Conservation (phyloP, 2,113 vertebrate genomes). For the Atlantisia rogersi region DNA sequence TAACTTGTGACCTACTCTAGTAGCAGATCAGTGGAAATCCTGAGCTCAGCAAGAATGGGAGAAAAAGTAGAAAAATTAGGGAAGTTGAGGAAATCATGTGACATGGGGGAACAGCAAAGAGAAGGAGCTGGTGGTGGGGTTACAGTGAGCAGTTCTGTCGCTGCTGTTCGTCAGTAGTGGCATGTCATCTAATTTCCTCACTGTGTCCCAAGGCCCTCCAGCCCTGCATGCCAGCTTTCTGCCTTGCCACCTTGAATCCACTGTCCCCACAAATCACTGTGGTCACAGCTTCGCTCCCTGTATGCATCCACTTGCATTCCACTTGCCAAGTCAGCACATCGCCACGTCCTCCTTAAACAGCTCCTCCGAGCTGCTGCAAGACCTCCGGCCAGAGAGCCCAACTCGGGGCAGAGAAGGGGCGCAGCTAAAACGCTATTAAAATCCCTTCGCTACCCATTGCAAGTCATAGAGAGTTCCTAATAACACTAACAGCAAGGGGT, state of each 20-base stretch:
- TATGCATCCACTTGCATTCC: background rate
- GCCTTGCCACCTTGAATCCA: background rate
- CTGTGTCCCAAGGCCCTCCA: rapidly evolving
- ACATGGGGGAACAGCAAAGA: background rate
- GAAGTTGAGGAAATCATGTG: background rate
- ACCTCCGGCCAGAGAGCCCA: background rate
- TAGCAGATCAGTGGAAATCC: background rate
- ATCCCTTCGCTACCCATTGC: background rate
- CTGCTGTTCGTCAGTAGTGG: rapidly evolving
- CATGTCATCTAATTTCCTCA: background rate
- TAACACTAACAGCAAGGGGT: background rate
- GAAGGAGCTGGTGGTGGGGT: background rate
- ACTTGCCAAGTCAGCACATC: background rate
- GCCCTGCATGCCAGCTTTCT: background rate
- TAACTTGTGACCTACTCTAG: background rate
- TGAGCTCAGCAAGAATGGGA: background rate
- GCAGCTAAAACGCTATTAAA: background rate
- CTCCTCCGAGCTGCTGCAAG: background rate
- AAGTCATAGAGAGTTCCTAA: background rate
- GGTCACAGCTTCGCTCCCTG: background rate
- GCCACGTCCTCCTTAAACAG: background rate
- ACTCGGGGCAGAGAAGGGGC: rapidly evolving
- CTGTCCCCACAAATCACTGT: background rate
- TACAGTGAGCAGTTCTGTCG: background rate
- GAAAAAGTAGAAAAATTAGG: background rate